Percentiles rank a stretch among this genome's conserved stretches.
Conservation (phyloP, 2,888 invertebrate species). For the Cactoblastis cactorum region DNA sequence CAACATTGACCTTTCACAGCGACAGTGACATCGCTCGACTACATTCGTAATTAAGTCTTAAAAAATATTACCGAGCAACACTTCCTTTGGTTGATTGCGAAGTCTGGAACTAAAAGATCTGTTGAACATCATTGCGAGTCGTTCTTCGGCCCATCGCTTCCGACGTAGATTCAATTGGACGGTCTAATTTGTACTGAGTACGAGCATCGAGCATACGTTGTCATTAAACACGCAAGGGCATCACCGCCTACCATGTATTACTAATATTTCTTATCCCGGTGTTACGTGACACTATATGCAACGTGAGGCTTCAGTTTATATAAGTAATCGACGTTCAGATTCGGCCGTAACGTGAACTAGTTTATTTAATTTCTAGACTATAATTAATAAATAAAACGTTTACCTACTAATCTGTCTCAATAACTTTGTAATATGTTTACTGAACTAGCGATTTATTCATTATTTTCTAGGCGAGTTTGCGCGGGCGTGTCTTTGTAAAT, state of each 20-base stretch:
- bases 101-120: conserved; percentile 77
- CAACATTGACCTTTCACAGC: not conserved
- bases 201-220: conserved; percentile 31
- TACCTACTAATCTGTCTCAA: no score
- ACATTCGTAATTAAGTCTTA: not conserved
- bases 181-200: conserved; percentile 55
- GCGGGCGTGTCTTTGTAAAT: not conserved
- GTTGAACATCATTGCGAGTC: conserved; percentile 54
- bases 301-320: not conserved
- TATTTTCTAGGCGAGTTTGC: not conserved
- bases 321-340: no score
- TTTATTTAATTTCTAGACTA: no score
- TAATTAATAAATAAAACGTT: no score
- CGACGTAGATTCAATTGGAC: conserved; percentile 44
- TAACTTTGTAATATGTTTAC: no score
- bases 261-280: no score
- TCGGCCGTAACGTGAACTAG: no score
- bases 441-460: not conserved
- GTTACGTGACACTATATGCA: not conserved
- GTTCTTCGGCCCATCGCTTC: conserved; percentile 37
- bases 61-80: conserved; percentile 82
- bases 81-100: conserved; percentile 83
- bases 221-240: conserved; percentile 21
- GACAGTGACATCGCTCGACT: not conserved
- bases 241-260: not conserved